phyloP scores from a whole-genome alignment of 2,113 vertebrate genomes.

The Synchiropus splendidus region DNA sequence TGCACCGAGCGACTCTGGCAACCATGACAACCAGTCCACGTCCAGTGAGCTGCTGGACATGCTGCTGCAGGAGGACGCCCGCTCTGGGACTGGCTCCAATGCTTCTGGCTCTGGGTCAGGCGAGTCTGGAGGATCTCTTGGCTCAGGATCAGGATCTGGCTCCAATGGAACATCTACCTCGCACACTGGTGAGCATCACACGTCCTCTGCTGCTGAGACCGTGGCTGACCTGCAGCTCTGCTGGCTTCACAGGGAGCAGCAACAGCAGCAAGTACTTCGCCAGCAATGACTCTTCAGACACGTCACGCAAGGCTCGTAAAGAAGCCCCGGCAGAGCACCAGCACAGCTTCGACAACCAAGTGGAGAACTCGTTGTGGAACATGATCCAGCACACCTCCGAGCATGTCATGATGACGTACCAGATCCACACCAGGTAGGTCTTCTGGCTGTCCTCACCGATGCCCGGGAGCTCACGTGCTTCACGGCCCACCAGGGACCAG shows the following conservation, averaged over 20 bases:
- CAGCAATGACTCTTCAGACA: slow-evolving; percentile 73
- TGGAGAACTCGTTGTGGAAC: slow-evolving; percentile 69
- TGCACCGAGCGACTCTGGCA: slow-evolving; percentile 41
- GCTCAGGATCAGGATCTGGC: slow-evolving; percentile 49
- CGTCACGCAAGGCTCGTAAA: slow-evolving; percentile 53
- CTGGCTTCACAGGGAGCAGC: slow-evolving; percentile 57
- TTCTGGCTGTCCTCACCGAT: background rate
- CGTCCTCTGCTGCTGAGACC: background rate
- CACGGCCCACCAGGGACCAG: slow-evolving; percentile 56
- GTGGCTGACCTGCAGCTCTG: slow-evolving; percentile 1
- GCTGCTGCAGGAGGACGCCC: slow-evolving; percentile 56
- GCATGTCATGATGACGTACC: slow-evolving; percentile 75
- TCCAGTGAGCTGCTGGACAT: slow-evolving; percentile 57
- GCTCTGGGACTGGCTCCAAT: slow-evolving; percentile 63
- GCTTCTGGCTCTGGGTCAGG: slow-evolving; percentile 67
- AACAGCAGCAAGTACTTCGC: slow-evolving; percentile 74
- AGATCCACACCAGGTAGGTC: slow-evolving; percentile 74
- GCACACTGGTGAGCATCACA: slow-evolving; percentile 55
- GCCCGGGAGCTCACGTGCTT: too few relatives aligned
- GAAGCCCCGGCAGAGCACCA: slow-evolving; percentile 45
- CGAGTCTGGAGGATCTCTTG: slow-evolving; percentile 57
- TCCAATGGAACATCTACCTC: slow-evolving; percentile 63
- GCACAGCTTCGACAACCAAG: slow-evolving; percentile 40
- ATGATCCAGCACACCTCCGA: slow-evolving; percentile 71
- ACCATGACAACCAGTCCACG: slow-evolving; percentile 52